Base-by-base conservation (phyloP, 2,797 vertebrate genomes). In the Melanotaenia trifasciata region DNA sequence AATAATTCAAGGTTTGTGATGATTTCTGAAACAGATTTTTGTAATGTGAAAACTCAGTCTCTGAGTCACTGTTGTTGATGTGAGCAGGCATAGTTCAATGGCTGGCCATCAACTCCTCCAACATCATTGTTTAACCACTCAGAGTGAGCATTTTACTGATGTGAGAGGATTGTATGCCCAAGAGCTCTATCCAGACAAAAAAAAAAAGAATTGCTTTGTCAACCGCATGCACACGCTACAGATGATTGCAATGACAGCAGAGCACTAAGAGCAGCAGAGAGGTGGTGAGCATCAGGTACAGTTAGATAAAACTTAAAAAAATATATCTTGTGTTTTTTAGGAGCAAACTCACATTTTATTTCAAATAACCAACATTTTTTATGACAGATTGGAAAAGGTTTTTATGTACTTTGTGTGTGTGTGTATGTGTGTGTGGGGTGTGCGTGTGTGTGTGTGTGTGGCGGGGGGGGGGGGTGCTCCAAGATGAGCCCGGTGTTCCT, bases 151-250 rank as follows among this genome's bases (percentile, higher is more conserved):
- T 68, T 80, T 68, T 45, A 64, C 83, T 90, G 85, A 89, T 90
- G 83, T 63, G 58, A 82, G 70, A 84, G 80, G 88, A 91, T 85
- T 58, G 81, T 43, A 51, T 70, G 74, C 87, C 91, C 78, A 56
- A 66, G 78, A 84, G 88, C 83, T 81, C 66, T 45, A 74, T 81
- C 64, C 78, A 80, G 62, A 72, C 40, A 68, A 70, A 51, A 74
- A 75, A 61, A 72, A 74, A 61, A 79, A 54, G 86, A 85, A 94
- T 90, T 87, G 85, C 76, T 85, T 81, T 76, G 84, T 89, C 83
- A 88, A 76, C 71, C 76, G 78, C 66, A 71, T 47, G 54, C 75
- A 80, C 78, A 76, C 72, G 81, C 59, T 50, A 70, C 47, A 50
- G 65, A 72, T 72, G 74, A 83, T 85, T 77, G 80, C 3, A 3